phyloP scores from a whole-genome alignment of 2,888 invertebrate genomes.

The Leistus spinibarbis region DNA sequence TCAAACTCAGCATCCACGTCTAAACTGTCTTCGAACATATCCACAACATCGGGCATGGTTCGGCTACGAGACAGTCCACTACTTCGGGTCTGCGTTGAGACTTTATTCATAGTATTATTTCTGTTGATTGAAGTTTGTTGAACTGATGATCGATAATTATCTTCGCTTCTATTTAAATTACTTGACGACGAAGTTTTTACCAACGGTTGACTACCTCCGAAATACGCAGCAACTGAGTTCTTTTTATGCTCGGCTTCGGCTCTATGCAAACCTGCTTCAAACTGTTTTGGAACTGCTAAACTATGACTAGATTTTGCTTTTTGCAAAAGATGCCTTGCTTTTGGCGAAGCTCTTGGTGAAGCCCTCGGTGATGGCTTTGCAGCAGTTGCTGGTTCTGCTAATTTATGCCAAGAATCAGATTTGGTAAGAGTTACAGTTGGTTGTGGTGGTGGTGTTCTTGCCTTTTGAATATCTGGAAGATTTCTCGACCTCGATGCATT shows the following conservation, averaged over 20 bases:
- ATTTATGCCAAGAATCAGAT: conserved; percentile 81
- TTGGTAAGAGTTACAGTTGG: conserved; percentile 60
- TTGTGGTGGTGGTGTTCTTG: conserved; percentile 48
- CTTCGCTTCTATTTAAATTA: conserved; percentile 8
- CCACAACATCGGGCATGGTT: conserved; percentile 76
- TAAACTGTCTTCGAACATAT: conserved; percentile 73
- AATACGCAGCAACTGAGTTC: conserved; percentile 76
- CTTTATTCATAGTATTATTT: conserved; percentile 60
- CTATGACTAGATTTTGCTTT: conserved; percentile 78
- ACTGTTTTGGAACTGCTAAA: conserved; percentile 77
- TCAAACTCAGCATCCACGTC: conserved; percentile 90
- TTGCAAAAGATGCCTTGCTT: conserved; percentile 54
- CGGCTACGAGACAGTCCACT: conserved; percentile 68
- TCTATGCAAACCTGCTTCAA: conserved; percentile 74
- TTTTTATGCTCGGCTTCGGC: conserved; percentile 73
- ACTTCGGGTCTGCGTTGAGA: conserved; percentile 50
- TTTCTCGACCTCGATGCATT: neutral
- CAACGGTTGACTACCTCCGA: conserved; percentile 52
- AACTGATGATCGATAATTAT: conserved; percentile 40
- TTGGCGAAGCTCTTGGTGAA: conserved; percentile 58
- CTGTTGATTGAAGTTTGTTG: conserved; percentile 55
- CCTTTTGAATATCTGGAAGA: neutral
- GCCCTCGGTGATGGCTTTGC: conserved; percentile 54
- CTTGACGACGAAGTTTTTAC: conserved; percentile 36
- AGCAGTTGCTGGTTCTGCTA: conserved; percentile 37